Base-by-base conservation (phyloP, 64 coral and sea anemone genomes). In the Montipora capricornis region DNA sequence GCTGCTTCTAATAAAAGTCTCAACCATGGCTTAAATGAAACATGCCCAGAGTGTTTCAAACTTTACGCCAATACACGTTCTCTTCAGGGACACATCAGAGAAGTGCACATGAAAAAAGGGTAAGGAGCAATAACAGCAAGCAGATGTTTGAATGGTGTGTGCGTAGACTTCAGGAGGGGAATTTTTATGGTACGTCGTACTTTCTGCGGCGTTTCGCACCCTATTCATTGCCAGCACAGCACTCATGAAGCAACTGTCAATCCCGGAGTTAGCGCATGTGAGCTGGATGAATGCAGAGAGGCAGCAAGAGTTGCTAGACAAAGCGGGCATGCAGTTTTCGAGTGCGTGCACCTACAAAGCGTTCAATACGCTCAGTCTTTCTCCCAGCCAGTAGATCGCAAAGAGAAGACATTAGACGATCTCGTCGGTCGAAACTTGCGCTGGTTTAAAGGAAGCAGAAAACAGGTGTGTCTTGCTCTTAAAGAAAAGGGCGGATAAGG, bases 211-310 rank as follows among this genome's bases (percentile, higher is more conserved):
- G 20, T 49, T 13, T 20, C 61, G 10, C 66, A 69, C 24, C 84
- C 84, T 14, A 87, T 74, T 24, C 66, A 87, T 44, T 87, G 84
- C 67, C 84, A 87, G 19, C 84, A 87, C 5, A 46, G 61, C 45
- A 87, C 68, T 0, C 20, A 60, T 19, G 48, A 15, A 61, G 16
- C 16, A 1, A 8, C 12, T 10, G 4, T 0, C 16, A 51, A 37
- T 47, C 3, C 46, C 12, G 24, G n/a, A 9, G 74, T 76, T 8
- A 87, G 26, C 15, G 47, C 45, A 9, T 87, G 68, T 87, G 67
- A 87, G n/a, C 67, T 87, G 4, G 64, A 87, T 49, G 67, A 49
- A 15, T 87, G 46, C 44, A 68, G 61, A n/a, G 64, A 11, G 12
- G 84, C 84, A 3, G 67, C 84, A 70, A 69, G 6, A 87, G 84